These are phyloP conservation scores for Cromileptes altivelis DNA, from an alignment of 2,113 vertebrate genomes.

Conservation along the genomic window DNA sequence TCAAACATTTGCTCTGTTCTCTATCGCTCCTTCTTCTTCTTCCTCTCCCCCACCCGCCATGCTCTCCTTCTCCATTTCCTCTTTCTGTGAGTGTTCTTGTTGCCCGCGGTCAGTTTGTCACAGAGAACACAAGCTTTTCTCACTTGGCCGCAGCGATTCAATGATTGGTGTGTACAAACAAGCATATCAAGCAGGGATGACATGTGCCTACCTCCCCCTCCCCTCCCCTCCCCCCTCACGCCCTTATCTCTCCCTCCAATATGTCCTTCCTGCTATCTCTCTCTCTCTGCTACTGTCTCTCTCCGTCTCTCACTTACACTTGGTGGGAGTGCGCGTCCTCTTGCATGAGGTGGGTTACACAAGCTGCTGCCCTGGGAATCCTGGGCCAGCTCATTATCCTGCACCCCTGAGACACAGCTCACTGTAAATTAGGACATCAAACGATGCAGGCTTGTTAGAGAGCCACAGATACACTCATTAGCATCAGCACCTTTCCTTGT, in stretches of 20 bases:
- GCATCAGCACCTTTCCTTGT: conserved; percentile 79
- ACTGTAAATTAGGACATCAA: conserved; percentile 78
- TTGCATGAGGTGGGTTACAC: conserved; percentile 76
- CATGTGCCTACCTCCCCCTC: conserved; percentile 57
- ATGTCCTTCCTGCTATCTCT: conserved; percentile 51
- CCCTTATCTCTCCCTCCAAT: conserved; percentile 52
- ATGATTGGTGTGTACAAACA: conserved; percentile 82
- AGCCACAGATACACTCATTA: conserved; percentile 78
- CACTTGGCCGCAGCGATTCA: conserved; percentile 78
- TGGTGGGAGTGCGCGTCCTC: conserved; percentile 52
- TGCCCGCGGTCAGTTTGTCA: conserved; percentile 81
- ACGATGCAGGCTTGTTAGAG: conserved; percentile 73
- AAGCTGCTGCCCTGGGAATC: conserved; percentile 80
- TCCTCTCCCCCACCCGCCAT: conserved; percentile 28
- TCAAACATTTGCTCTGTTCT: neutral
- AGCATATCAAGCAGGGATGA: conserved; percentile 74
- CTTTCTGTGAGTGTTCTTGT: conserved; percentile 66
- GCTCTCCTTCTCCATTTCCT: conserved; percentile 71
- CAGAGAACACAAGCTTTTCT: conserved; percentile 82
- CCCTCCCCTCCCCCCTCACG: conserved; percentile 7
- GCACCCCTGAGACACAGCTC: conserved; percentile 75
- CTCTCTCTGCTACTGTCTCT: neutral
- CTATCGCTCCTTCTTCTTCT: neutral
- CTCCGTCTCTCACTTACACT: conserved; percentile 55
- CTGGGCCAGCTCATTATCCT: conserved; percentile 78